Evolutionary conservation across 2,888 invertebrate species (phyloP).

Genomic region (Ichneumon xanthorius): DNA sequence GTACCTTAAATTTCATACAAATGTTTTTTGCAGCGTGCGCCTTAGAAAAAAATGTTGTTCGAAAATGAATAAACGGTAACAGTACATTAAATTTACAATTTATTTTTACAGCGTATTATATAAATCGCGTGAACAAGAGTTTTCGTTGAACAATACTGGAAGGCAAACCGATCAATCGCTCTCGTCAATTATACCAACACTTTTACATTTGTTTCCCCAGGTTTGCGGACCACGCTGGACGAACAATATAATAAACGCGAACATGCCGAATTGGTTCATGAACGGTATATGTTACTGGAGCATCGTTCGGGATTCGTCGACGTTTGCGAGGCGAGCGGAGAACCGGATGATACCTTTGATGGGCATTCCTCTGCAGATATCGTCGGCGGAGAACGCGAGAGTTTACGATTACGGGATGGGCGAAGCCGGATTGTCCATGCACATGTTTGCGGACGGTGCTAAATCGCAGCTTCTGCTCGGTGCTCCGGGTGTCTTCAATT

Average conservation of each 20-base stretch:
- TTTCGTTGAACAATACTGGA: too few species aligned
- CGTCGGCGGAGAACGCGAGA: constrained; percentile 18
- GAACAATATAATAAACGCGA: constrained; percentile 62
- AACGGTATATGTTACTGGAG: constrained; percentile 80
- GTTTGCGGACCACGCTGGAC: constrained; percentile 84
- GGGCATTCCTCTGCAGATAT: constrained; percentile 36
- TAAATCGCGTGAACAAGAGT: too few species aligned
- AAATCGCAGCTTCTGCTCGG: constrained; percentile 76
- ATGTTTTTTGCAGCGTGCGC: too few species aligned
- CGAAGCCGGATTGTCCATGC: constrained; percentile 77
- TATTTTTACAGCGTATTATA: too few species aligned
- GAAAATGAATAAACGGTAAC: too few species aligned
- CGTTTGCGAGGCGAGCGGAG: constrained; percentile 64
- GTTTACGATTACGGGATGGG: constrained; percentile 74
- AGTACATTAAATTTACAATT: too few species aligned
- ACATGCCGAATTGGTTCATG: constrained; percentile 69
- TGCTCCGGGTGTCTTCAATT: constrained; percentile 80
- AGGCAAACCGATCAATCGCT: too few species aligned
- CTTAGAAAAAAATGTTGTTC: too few species aligned
- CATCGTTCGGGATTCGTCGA: neutral
- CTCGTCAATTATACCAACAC: too few species aligned
- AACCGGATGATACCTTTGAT: constrained; percentile 54
- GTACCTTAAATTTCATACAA: too few species aligned
- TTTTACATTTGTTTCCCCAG: constrained; percentile 70
- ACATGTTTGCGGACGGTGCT: constrained; percentile 63